phyloP scores from a whole-genome alignment of 35 echinoderm and acorn worm species.

The Eucidaris tribuloides region DNA sequence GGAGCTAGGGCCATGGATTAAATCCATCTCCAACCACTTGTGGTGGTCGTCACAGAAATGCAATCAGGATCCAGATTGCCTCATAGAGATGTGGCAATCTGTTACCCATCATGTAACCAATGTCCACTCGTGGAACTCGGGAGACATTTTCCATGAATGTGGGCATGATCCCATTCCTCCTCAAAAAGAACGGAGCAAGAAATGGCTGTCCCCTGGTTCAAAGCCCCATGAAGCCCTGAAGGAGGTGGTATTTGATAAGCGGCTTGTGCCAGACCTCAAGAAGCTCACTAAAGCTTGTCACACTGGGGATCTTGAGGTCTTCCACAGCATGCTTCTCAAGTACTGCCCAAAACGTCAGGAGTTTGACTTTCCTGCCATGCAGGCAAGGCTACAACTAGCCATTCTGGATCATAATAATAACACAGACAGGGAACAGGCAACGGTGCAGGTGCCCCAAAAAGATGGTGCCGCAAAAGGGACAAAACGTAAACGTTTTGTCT shows the following conservation, averaged over 20 bases:
- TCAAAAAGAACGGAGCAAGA: background rate
- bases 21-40: conserved; percentile 22
- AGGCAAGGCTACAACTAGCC: conserved; percentile 13
- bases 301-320: conserved; percentile 35
- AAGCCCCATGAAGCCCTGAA: conserved; percentile 3
- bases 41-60: conserved; percentile 35
- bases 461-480: background rate
- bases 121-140: conserved; percentile 4
- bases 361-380: conserved; percentile 22
- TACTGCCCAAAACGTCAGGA: conserved; percentile 24
- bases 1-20: conserved; percentile 27
- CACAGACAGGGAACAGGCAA: background rate
- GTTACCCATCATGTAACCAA: background rate
- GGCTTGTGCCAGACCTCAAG: background rate
- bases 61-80: background rate
- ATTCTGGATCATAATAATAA: conserved; percentile 44
- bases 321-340: conserved; percentile 25
- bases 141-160: background rate
- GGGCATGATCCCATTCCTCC: background rate
- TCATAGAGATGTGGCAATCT: conserved; percentile 28
- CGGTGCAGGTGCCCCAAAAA: background rate
- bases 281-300: conserved; percentile 30
- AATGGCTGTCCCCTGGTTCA: conserved; percentile 9
- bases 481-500: background rate
- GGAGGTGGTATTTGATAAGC: background rate